Base-by-base conservation (phyloP, 2,888 invertebrate genomes). In the Stramonita haemastoma region DNA sequence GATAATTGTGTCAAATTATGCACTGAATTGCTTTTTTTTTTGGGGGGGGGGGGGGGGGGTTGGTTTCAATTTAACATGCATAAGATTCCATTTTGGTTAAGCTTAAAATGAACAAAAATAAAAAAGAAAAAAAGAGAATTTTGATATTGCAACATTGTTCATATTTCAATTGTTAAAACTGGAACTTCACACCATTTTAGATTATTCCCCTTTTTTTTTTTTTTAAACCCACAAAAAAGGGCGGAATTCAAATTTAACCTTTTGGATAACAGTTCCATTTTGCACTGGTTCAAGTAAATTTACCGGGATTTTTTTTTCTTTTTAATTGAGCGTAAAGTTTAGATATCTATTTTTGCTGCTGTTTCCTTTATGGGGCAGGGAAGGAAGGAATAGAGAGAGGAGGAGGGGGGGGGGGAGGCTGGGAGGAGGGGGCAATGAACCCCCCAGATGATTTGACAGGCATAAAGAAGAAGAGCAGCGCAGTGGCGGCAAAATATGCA, bases 401-500 rank as follows among this genome's bases (percentile, higher is more conserved):
- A 13, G 26, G 32, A 32, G 60, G 84, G 66, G 36, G 19, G 77
- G 60, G 29, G 26, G 13, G 79, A 17, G 89, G 46, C 34, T n/a
- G 34, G 87, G n/a, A 15, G 83, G 60, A 29, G 26, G 46, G 34
- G 70, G 56, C 56, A n/a, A 46, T 22, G 57, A 29, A 70, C 13
- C 17, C 13, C 17, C 6, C 17, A 26, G 29, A 32, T 29, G 73
- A 57, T 17, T 19, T 34, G 32, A 56, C 29, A 56, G 77, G 73
- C 32, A 86, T 19, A 57, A 57, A 56, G 66, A 70, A 57, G 32
- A n/a, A 17, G 84, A 85, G 85, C 29, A 85, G 57, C 85, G 85
- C 85, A 85, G 85, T 57, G 81, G 81, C 13, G 70, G 79, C 17
- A 77, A 32, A 36, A 36, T 13, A 86, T 46, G 79, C 22, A 81